Evolutionary conservation across 2,888 invertebrate genomes (phyloP), one percentile per base, ranked within the genome.

Genomic region (Thecocarcelia acutangulata): DNA sequence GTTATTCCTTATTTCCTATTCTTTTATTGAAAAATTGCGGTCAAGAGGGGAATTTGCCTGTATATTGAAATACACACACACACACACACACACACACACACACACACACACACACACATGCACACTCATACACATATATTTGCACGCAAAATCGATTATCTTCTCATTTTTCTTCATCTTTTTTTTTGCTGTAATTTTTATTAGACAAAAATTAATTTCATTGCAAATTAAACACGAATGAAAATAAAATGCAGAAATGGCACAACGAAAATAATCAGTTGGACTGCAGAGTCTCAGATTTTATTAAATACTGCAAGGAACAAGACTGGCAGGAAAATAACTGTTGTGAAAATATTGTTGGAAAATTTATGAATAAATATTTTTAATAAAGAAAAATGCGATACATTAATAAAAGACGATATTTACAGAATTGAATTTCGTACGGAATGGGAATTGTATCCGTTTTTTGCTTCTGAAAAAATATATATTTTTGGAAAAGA

Each of bases 131-230:
- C 37, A 17, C 5, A 28, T 28, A 28, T 4, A 28, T 5, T 4
- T 33, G 33, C 19, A 66, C n/a, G 56, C n/a, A 66, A 59, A 66
- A 75, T 66, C 75, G 66, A 75, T 75, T 75, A 68, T 56, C 54
- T 46, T 64, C 37, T 54, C n/a, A 48, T 66, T 56, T 66, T 58
- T 40, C 56, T 21, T 33, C 48, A 15, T 40, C n/a, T 40, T 11
- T 11, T 54, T 17, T 58, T 73, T 54, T 12, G 1, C 37, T 44
- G 44, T 37, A 63, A 46, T 64, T 74, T 74, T 74, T 56, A 56
- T 74, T 64, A 74, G 56, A 74, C 63, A 54, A 74, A 73, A 64
- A 58, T 58, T 58, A 66, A 74, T 74, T 74, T 74, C n/a, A 64
- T 58, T 66, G 64, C 48, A 58, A 56, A 58, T 74, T 64, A 64